Base-by-base conservation (phyloP, 2,113 vertebrate genomes). In the Origma solitaria region DNA sequence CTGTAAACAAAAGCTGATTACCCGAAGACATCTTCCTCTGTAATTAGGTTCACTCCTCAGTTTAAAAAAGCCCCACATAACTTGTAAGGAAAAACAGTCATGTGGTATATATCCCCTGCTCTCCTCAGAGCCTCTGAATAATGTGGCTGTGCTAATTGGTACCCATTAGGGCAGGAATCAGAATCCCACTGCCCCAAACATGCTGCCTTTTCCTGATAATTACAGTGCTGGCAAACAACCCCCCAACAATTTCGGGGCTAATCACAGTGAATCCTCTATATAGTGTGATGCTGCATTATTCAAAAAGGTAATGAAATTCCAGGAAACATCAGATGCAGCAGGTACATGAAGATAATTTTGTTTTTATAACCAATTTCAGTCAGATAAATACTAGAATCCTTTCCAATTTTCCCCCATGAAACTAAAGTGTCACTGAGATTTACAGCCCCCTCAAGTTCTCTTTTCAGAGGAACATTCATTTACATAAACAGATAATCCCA, bases 401-500 rank as follows among this genome's bases (percentile, higher is more conserved):
- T 98, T 98, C 96, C 97, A 97, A 98, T 98, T 98, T 97, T 96
- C 96, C 96, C 97, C 96, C 97, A 91, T 97, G 98, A 98, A 98
- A 98, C 98, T 97, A 98, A 98, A 98, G 98, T 98, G 98, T 99
- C 98, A 99, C 98, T 96, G 97, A 99, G 98, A 99, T 99, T 99
- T 99, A 99, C 98, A 97, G 97, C 98, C 97, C 98, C 97, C 98
- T 98, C 98, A 98, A 98, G 98, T 98, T 98, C 98, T 97, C 97
- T 98, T 98, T 98, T 98, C 98, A 98, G 98, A 98, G 97, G 98
- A 98, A 98, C 97, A 97, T 98, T 99, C 99, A 99, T 99, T 99
- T 99, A 99, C 99, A 99, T 99, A 99, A 99, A 99, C 99, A 99
- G 99, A 99, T 99, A 99, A 99, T 99, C 98, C 99, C 97, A 99